Percentiles rank a stretch among this genome's conserved stretches.
Evolutionary conservation across 1,140 invertebrate species (phyloP).

Genomic region (Helicoverpa armigera): DNA sequence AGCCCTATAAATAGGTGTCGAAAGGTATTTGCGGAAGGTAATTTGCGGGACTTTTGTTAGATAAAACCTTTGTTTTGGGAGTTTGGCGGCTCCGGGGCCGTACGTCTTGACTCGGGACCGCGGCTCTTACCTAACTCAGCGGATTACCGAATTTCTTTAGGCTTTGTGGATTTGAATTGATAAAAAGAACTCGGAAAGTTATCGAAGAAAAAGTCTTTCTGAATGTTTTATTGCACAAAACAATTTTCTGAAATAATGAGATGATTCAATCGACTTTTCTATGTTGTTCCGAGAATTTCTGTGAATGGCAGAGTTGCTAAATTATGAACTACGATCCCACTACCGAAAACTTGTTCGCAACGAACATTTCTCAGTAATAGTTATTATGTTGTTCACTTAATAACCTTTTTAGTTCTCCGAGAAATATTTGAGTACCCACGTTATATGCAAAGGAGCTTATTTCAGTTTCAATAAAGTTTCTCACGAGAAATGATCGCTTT

Average conservation of each 20-base stretch:
- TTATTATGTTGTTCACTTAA: background rate
- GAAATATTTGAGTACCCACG: background rate
- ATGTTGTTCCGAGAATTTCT: background rate
- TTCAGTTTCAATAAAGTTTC: background rate
- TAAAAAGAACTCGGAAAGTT: conserved; percentile 2
- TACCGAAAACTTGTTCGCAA: too few species aligned
- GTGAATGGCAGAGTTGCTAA: too few species aligned
- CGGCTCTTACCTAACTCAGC: background rate
- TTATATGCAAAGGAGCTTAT: conserved; percentile 1
- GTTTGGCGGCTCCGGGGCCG: conserved; percentile 10
- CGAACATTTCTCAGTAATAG: background rate
- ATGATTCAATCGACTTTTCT: too few species aligned
- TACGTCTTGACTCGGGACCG: background rate
- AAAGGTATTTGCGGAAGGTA: conserved; percentile 42
- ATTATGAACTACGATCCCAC: too few species aligned
- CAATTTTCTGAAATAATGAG: background rate
- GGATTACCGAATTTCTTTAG: background rate
- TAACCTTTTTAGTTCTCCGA: background rate
- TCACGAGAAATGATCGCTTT: background rate
- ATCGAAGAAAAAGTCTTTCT: conserved; percentile 13
- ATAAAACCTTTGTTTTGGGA: conserved; percentile 24
- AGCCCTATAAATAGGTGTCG: conserved; percentile 42
- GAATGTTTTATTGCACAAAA: background rate
- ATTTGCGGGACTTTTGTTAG: conserved; percentile 32
- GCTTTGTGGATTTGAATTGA: conserved; percentile 11